Evolutionary conservation across 1,140 invertebrate genomes (phyloP).

Genomic region (Stegodyphus mimosarum): DNA sequence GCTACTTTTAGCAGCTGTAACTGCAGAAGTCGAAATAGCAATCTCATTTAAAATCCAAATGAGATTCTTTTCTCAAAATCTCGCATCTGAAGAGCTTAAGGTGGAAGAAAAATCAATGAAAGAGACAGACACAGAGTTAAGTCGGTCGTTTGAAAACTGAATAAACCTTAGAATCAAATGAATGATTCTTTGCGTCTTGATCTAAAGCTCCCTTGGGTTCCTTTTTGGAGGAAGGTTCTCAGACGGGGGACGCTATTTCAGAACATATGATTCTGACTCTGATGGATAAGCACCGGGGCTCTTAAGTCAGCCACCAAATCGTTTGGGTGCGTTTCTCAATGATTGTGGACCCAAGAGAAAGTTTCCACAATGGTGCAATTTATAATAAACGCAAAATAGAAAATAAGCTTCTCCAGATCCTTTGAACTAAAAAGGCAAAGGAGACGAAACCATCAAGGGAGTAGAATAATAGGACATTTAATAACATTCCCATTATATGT

Average conservation of each 20-base stretch:
- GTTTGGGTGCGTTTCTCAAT: too few relatives aligned
- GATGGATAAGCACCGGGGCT: slow-evolving; percentile 24
- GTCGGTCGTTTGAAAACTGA: slow-evolving; percentile 54
- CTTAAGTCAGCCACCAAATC: too few relatives aligned
- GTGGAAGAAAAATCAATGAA: slow-evolving; percentile 35
- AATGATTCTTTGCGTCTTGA: slow-evolving; percentile 48
- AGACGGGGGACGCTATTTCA: slow-evolving; percentile 3
- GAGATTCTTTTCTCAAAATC: background rate
- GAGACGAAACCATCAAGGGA: too few relatives aligned
- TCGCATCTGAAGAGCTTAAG: background rate
- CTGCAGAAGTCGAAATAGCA: slow-evolving; percentile 7
- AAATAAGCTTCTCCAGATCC: too few relatives aligned
- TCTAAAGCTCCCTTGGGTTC: slow-evolving; percentile 38
- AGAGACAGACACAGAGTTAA: slow-evolving; percentile 28
- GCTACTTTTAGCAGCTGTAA: too few relatives aligned
- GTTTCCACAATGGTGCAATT: too few relatives aligned
- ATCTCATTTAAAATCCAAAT: slow-evolving; percentile 54
- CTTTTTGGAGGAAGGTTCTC: slow-evolving; percentile 15
- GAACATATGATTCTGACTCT: slow-evolving; percentile 54
- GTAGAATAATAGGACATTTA: too few relatives aligned
- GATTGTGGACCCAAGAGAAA: too few relatives aligned
- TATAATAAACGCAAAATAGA: too few relatives aligned
- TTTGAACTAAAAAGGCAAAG: too few relatives aligned
- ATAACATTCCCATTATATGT: too few relatives aligned
- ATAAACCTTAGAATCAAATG: slow-evolving; percentile 51